Conservation (phyloP, 2,113 vertebrate genomes). For the Enhydra lutris region DNA sequence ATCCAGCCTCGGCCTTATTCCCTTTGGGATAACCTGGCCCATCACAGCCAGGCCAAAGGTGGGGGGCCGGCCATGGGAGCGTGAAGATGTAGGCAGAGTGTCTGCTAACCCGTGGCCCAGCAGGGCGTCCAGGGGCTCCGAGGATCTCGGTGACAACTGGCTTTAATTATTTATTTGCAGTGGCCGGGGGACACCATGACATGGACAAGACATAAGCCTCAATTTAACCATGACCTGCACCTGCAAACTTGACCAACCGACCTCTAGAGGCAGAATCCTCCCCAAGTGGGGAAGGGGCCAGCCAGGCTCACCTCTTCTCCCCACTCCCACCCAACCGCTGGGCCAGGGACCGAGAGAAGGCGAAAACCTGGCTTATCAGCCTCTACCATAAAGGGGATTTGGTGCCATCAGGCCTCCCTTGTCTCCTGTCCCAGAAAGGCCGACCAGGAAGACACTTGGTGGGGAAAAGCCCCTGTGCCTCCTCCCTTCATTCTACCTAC, state of each 20-base stretch:
- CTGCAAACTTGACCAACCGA: neutral
- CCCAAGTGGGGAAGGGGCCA: too few species aligned
- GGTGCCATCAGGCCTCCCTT: neutral
- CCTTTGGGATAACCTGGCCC: neutral
- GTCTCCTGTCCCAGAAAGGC: neutral
- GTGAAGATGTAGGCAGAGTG: neutral
- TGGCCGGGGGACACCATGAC: neutral
- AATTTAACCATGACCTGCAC: neutral
- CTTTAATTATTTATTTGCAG: neutral
- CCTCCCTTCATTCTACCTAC: neutral
- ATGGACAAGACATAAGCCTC: neutral
- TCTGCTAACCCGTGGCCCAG: neutral
- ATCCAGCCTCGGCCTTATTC: neutral
- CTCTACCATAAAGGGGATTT: neutral
- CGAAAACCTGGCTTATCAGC: neutral
- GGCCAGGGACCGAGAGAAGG: neutral
- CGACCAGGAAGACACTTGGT: neutral
- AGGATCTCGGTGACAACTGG: neutral
- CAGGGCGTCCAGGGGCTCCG: neutral
- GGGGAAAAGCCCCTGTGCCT: neutral
- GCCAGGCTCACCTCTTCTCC: neutral
- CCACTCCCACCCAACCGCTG: neutral
- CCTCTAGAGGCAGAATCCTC: neutral
- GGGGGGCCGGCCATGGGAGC: neutral
- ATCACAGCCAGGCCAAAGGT: rapidly evolving